Conservation (phyloP, 2,888 invertebrate species). For the Campoletis raptor region DNA sequence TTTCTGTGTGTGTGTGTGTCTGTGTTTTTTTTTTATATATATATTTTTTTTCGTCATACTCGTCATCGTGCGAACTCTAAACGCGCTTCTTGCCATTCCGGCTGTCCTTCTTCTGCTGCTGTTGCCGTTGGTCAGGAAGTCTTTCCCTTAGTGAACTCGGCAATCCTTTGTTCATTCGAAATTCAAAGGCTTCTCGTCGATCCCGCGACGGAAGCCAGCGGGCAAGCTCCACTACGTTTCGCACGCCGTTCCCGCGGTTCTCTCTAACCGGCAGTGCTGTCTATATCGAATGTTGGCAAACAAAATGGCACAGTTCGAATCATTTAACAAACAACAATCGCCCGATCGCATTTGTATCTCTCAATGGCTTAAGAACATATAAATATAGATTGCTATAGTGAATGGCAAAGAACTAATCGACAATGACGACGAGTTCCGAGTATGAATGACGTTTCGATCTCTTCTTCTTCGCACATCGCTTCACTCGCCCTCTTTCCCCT, state of each 20-base stretch:
- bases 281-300: background rate
- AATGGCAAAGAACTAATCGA: conserved; percentile 39
- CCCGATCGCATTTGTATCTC: background rate
- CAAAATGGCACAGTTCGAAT: conserved; percentile 19
- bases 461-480: background rate
- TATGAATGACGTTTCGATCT: conserved; percentile 46
- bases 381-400: background rate
- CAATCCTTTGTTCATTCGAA: conserved; percentile 70
- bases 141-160: conserved; percentile 48
- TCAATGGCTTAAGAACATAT: background rate
- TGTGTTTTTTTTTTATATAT: too few species aligned
- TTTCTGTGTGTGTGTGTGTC: background rate
- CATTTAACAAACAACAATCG: background rate
- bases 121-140: conserved; percentile 29
- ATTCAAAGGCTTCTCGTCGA: conserved; percentile 73
- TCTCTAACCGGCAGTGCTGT: conserved; percentile 34
- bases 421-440: conserved; percentile 60
- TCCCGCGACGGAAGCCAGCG: conserved; percentile 71
- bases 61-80: conserved; percentile 48
- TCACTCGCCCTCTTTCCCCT: conserved; percentile 28
- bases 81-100: conserved; percentile 31
- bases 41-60: background rate
- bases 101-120: conserved; percentile 32
- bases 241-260: conserved; percentile 67
- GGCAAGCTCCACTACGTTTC: conserved; percentile 57